Evolutionary conservation across 2,113 vertebrate species (phyloP).

Genomic region (Malaclemys terrapin): DNA sequence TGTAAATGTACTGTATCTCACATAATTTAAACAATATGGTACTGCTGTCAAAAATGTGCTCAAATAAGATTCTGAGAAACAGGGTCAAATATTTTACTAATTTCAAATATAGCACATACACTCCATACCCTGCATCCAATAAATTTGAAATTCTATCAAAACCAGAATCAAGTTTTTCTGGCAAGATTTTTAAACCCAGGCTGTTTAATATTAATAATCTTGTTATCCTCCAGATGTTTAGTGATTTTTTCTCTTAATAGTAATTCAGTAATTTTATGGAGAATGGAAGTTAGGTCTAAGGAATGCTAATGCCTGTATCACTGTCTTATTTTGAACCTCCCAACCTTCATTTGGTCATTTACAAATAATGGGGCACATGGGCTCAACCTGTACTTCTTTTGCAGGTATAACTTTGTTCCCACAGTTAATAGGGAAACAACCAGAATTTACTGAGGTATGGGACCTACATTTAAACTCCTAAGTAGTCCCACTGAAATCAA

Average conservation of each 20-base stretch:
- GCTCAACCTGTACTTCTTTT: neutral
- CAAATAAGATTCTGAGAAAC: neutral
- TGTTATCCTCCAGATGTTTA: neutral
- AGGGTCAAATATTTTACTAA: neutral
- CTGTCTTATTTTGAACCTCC: neutral
- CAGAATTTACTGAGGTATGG: neutral
- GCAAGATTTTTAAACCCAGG: neutral
- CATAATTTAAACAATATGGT: neutral
- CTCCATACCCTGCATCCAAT: neutral
- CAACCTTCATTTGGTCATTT: neutral
- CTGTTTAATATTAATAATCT: neutral
- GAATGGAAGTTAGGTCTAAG: neutral
- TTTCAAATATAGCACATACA: neutral
- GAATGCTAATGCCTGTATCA: neutral
- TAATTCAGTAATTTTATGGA: neutral
- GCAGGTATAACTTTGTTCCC: neutral
- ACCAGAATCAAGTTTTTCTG: neutral
- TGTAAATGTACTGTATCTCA: neutral
- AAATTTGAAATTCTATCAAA: neutral
- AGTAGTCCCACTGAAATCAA: neutral
- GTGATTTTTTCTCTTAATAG: neutral
- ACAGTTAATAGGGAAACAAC: accelerated
- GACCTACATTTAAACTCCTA: neutral
- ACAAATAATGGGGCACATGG: neutral
- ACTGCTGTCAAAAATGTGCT: neutral